These are phyloP conservation scores for Apamea sordens DNA, from an alignment of 2,888 invertebrate genomes.

Conservation along the genomic window DNA sequence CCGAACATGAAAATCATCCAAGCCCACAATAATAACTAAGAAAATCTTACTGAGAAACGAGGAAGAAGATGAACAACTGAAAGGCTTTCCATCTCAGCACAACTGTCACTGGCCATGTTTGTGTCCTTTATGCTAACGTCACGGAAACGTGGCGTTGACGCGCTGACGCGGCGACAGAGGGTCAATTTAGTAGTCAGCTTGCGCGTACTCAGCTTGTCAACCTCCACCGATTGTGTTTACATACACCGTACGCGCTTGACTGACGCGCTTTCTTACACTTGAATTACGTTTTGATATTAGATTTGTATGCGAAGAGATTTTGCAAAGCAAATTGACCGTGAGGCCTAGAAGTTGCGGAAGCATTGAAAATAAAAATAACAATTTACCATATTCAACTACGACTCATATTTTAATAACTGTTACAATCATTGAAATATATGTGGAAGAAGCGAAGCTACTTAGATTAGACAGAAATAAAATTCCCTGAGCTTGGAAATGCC, in stretches of 20 bases:
- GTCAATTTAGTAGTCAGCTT: slow-evolving; percentile 62
- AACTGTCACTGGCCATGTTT: slow-evolving; percentile 52
- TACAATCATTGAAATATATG: neutral
- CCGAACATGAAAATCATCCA: slow-evolving; percentile 13
- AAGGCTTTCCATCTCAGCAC: slow-evolving; percentile 54
- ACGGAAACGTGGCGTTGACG: slow-evolving; percentile 54
- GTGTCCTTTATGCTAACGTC: slow-evolving; percentile 57
- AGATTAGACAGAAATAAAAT: too few species aligned
- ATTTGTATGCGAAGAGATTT: slow-evolving; percentile 49
- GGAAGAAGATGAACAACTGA: slow-evolving; percentile 36
- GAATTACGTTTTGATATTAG: slow-evolving; percentile 57
- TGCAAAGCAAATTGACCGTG: slow-evolving; percentile 50
- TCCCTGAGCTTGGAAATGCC: neutral
- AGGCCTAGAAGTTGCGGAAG: slow-evolving; percentile 17
- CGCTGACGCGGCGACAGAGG: slow-evolving; percentile 54
- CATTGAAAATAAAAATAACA: neutral
- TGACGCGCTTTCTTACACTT: slow-evolving; percentile 60
- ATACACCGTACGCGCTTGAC: slow-evolving; percentile 54
- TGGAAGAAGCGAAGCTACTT: neutral
- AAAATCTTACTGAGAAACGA: slow-evolving; percentile 25
- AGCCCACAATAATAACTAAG: slow-evolving; percentile 10
- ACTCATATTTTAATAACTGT: neutral
- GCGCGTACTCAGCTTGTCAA: slow-evolving; percentile 63
- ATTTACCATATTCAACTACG: neutral
- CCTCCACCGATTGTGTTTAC: slow-evolving; percentile 64